Conservation (phyloP, 1,140 invertebrate genomes). For the Heliconius congener region DNA sequence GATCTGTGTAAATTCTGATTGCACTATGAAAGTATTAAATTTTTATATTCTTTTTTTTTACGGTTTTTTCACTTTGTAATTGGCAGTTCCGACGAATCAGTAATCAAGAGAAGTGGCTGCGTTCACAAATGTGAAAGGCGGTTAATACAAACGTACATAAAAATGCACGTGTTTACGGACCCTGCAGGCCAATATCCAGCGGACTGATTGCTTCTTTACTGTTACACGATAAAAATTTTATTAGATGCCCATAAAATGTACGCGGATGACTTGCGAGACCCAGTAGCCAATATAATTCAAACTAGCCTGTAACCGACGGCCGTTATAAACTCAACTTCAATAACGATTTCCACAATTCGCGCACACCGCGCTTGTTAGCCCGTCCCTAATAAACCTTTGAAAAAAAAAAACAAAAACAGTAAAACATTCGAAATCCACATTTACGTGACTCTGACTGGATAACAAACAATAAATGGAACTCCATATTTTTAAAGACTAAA, state of each 20-base stretch:
- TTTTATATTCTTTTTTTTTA: conserved; percentile 15
- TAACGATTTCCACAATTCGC: conserved; percentile 25
- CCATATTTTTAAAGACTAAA: conserved; percentile 15
- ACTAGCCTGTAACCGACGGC: conserved; percentile 72
- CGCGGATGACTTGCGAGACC: conserved; percentile 70
- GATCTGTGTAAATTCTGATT: conserved; percentile 23
- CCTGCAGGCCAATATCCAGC: conserved; percentile 74
- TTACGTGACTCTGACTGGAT: conserved; percentile 1
- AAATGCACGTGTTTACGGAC: conserved; percentile 77
- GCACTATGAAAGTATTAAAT: conserved; percentile 10
- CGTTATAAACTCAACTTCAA: conserved; percentile 52
- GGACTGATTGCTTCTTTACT: conserved; percentile 80
- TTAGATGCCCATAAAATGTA: conserved; percentile 77
- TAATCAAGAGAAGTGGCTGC: conserved; percentile 28
- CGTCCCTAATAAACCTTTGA: background rate
- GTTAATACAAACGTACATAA: conserved; percentile 68
- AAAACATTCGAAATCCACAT: background rate
- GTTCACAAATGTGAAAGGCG: conserved; percentile 49
- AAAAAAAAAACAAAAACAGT: background rate
- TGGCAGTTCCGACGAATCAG: conserved; percentile 23
- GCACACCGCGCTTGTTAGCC: background rate
- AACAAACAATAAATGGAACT: conserved; percentile 7
- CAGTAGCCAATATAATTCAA: conserved; percentile 77
- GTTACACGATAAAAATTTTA: conserved; percentile 81
- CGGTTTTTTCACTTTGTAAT: conserved; percentile 24